Conservation (phyloP, 2,797 vertebrate species). For the Sebastes diploproa region DNA sequence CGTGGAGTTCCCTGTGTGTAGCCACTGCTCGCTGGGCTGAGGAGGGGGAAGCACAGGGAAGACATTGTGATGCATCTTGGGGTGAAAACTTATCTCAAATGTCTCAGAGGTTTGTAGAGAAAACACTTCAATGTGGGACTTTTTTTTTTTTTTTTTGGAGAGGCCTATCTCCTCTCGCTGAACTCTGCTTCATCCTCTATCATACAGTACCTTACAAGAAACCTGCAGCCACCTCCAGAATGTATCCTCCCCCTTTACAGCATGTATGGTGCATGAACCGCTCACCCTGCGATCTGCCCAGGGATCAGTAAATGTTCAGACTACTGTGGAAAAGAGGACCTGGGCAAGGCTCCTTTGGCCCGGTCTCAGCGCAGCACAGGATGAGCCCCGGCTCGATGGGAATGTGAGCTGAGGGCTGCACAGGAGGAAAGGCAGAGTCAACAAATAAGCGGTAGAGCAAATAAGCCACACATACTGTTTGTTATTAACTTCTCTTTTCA, state of each 20-base stretch:
- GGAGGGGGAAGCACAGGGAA: slow-evolving; percentile 72
- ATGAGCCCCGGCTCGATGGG: slow-evolving; percentile 76
- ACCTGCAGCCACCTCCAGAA: slow-evolving; percentile 10
- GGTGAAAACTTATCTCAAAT: slow-evolving; percentile 86
- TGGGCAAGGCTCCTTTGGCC: slow-evolving; percentile 38
- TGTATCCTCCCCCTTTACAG: slow-evolving; percentile 11
- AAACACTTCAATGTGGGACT: slow-evolving; percentile 89
- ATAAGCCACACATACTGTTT: slow-evolving; percentile 82
- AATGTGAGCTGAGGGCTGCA: slow-evolving; percentile 85
- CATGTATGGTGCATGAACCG: slow-evolving; percentile 21
- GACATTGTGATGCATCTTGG: slow-evolving; percentile 87
- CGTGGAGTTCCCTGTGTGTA: slow-evolving; percentile 77
- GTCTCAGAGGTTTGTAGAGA: slow-evolving; percentile 93
- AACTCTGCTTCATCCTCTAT: slow-evolving; percentile 59
- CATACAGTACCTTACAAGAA: slow-evolving; percentile 16
- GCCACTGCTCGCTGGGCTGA: slow-evolving; percentile 79
- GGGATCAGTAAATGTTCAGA: slow-evolving; percentile 40
- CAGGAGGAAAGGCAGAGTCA: slow-evolving; percentile 86
- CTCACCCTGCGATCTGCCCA: slow-evolving; percentile 9
- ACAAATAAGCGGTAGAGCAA: slow-evolving; percentile 90
- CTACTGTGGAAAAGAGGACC: slow-evolving; percentile 49
- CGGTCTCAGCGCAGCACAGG: slow-evolving; percentile 53
- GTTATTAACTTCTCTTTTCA: slow-evolving; percentile 57
- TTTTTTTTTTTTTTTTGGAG: slow-evolving; percentile 60
- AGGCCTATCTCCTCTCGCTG: slow-evolving; percentile 56